Evolutionary conservation across 2,888 invertebrate species (phyloP).

Genomic region (Allophyes oxyacanthae): DNA sequence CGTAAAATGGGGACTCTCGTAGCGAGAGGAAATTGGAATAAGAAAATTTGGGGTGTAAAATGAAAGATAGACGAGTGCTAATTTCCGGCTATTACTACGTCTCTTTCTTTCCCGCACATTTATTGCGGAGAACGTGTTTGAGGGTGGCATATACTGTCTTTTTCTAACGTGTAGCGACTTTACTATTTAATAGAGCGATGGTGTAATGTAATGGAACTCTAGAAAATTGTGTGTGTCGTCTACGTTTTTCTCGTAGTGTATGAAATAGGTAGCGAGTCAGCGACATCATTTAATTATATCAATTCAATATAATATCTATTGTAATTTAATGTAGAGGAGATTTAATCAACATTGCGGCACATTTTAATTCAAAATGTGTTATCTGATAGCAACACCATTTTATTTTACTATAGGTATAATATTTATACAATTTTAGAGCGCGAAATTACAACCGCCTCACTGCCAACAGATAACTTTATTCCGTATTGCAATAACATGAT

Average conservation of each 20-base stretch:
- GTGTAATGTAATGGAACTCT: constrained; percentile 58
- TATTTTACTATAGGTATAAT: neutral
- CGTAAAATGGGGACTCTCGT: constrained; percentile 75
- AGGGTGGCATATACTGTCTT: constrained; percentile 80
- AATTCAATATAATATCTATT: neutral
- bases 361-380: too few species aligned
- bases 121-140: constrained; percentile 80
- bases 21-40: constrained; percentile 92
- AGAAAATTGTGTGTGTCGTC: constrained; percentile 49
- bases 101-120: constrained; percentile 88
- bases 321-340: neutral
- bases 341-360: too few species aligned
- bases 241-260: constrained; percentile 23
- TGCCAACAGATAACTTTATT: constrained; percentile 44
- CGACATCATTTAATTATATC: constrained; percentile 6
- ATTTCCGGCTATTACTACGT: constrained; percentile 91
- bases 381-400: too few species aligned
- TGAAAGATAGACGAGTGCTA: constrained; percentile 93
- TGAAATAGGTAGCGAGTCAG: constrained; percentile 1
- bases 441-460: neutral
- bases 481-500: constrained; percentile 50
- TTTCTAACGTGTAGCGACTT: constrained; percentile 76
- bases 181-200: constrained; percentile 71
- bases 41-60: constrained; percentile 94
- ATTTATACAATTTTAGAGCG: neutral